A percentile compares a stretch with the other conserved stretches of the same genome.
These are phyloP conservation scores for Meles meles DNA, from an alignment of 2,113 vertebrate species.

Conservation along the genomic window DNA sequence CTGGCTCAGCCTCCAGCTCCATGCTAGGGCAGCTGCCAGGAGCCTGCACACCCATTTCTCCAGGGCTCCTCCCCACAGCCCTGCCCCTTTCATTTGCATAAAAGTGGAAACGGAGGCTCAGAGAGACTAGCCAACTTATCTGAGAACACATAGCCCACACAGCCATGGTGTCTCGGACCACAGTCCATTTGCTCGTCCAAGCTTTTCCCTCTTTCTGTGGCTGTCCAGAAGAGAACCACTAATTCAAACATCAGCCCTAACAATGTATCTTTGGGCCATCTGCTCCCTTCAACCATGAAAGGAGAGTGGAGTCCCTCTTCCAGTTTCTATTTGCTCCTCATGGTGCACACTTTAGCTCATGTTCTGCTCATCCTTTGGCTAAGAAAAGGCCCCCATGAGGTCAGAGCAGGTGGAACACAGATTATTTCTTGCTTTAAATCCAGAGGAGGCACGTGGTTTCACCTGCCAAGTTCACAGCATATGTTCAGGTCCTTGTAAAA, in stretches of 20 bases:
- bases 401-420: fast-evolving
- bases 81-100: not conserved
- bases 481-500: not conserved
- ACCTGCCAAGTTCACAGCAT: not conserved
- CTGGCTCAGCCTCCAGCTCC: not conserved
- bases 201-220: not conserved
- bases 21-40: not conserved
- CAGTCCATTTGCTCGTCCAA: not conserved
- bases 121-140: not conserved
- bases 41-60: not conserved
- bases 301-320: not conserved
- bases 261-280: fast-evolving
- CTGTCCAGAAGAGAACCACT: fast-evolving
- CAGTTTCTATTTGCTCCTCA: not conserved
- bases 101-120: not conserved
- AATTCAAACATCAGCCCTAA: fast-evolving
- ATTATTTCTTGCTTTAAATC: not conserved
- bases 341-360: fast-evolving
- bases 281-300: too few relatives aligned
- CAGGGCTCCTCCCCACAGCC: fast-evolving
- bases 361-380: not conserved
- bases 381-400: not conserved
- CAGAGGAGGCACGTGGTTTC: fast-evolving
- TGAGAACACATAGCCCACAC: not conserved
- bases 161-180: not conserved